Conservation (phyloP, 2,113 vertebrate genomes). For the Myiopsitta monachus region DNA sequence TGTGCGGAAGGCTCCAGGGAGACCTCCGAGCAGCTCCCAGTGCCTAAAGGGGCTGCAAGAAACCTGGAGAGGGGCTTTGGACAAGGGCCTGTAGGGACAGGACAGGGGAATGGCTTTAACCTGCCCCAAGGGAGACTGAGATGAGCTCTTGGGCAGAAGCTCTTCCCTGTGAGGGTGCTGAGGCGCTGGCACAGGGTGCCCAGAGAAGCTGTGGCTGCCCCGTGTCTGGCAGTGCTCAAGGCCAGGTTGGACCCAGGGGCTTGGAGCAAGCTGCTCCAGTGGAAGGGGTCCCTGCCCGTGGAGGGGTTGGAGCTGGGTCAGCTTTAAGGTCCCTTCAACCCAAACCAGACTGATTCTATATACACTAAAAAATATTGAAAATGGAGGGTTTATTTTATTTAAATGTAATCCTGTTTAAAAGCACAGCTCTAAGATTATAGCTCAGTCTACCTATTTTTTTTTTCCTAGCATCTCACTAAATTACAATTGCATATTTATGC, state of each 20-base stretch:
- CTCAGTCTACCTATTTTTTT: neutral
- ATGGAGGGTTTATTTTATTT: neutral
- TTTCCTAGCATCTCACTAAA: neutral
- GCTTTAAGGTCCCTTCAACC: neutral
- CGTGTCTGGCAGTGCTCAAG: no score
- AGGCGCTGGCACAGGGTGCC: no score
- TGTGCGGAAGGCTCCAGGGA: fast-evolving
- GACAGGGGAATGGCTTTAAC: neutral
- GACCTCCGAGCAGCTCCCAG: neutral
- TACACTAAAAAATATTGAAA: neutral
- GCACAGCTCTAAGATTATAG: neutral
- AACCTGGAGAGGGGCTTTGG: neutral
- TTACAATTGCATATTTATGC: neutral
- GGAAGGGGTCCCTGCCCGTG: neutral
- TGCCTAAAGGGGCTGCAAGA: neutral
- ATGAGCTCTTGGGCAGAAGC: no score
- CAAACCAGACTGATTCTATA: neutral
- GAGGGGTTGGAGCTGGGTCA: neutral
- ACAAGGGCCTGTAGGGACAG: neutral
- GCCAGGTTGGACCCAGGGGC: no score
- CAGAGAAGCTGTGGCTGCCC: no score
- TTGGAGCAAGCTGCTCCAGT: no score
- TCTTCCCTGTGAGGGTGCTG: no score
- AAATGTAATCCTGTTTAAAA: neutral
- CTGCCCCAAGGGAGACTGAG: no score